These are phyloP conservation scores for Nomada lathburiana DNA, from an alignment of 2,888 invertebrate genomes.

Conservation along the genomic window DNA sequence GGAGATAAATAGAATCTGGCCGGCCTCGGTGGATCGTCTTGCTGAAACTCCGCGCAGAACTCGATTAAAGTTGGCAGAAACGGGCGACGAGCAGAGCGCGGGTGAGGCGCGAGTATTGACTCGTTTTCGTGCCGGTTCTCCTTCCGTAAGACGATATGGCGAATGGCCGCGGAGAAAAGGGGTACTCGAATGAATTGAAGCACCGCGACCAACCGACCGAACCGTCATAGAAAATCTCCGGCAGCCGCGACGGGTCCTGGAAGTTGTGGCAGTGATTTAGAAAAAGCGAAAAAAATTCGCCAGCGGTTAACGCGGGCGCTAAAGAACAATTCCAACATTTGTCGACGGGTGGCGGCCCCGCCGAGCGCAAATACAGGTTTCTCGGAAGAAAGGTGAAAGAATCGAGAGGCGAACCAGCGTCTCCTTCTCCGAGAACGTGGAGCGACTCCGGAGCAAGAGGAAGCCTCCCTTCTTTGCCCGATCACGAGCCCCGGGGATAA, in stretches of 20 bases:
- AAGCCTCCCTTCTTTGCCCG: background rate
- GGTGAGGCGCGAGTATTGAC: background rate
- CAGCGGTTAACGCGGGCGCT: background rate
- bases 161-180: too few species aligned
- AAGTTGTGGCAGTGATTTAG: too few species aligned
- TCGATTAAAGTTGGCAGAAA: constrained; percentile 4
- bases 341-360: background rate
- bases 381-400: constrained; percentile 48
- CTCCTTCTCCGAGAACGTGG: constrained; percentile 3
- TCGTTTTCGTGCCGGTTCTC: background rate
- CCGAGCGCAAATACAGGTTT: constrained; percentile 45
- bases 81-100: background rate
- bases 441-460: background rate
- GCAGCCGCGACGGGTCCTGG: too few species aligned
- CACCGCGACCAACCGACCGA: too few species aligned
- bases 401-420: constrained; percentile 26
- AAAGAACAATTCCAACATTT: too few species aligned
- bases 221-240: too few species aligned
- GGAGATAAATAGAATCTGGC: constrained; percentile 1
- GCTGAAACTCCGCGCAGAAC: background rate
- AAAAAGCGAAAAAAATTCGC: background rate
- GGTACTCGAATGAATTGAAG: too few species aligned
- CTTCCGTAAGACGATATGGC: too few species aligned
- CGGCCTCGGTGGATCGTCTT: background rate
- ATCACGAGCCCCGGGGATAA: background rate